Base-by-base conservation (phyloP, 2,888 invertebrate species). In the Sicus ferrugineus region DNA sequence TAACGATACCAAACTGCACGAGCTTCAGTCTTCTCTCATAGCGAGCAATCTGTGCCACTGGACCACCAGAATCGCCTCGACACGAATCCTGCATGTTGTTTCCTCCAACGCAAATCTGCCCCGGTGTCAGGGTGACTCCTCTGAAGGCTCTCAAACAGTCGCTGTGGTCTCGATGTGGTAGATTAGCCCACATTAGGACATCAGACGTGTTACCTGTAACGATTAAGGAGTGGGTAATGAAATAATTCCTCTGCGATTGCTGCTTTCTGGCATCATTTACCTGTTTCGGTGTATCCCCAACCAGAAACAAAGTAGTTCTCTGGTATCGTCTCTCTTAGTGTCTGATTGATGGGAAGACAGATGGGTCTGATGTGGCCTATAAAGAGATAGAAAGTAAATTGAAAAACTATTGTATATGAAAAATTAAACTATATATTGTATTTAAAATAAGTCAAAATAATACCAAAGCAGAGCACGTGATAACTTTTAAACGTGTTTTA, bases 1-100 rank as follows among this genome's bases (percentile, higher is more conserved):
- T 90, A 0, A 91, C 90, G 0, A 91, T 81, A 6, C 91, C 92
- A 62, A 78, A 83, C 59, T 84, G 84, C 23, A 75, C 59, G 21
- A 72, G 66, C 61, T 70, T 70, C 23, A 69, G 21, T 6, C 56
- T 26, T 7, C 28, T 65, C 4, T 70, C 19, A 21, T 75, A 80
- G 5, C 63, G 68, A 2, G 73, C 78, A 0, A 75, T 69, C 3
- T 76, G 79, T 21, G 77, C 77, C 16, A 82, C 67, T 0, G 81
- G 81, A 0, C 83, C 81, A 0, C 81, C 81, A 1, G 81, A 82
- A 71, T 82, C 81, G 3, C 82, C 81, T n/a, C 78, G 80, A 70
- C 81, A 82, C 0, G 82, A 77, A 58, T 82, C 82, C 52, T 78
- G 75, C 26, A 77, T 38, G 9, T 79, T 75, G 7, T 70, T 75